Evolutionary conservation across 2,113 vertebrate genomes (phyloP), one percentile per base, ranked within the genome.

Genomic region (Larimichthys polyactis): DNA sequence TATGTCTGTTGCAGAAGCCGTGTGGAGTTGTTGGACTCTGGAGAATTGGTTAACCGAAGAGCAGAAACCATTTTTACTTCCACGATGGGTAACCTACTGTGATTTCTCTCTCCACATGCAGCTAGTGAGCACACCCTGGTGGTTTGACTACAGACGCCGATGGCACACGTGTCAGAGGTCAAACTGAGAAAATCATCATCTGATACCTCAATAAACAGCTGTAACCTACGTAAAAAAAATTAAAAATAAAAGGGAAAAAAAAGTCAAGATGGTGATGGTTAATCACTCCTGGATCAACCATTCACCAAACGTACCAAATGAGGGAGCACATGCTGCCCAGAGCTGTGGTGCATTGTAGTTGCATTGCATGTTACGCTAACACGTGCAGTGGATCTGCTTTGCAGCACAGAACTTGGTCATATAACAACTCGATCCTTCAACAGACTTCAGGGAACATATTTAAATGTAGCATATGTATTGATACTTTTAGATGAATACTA

Each of bases 311-410:
- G 36, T 2, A 10, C 20, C 15, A 6, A 6, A 10, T 5, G 46
- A 11, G 51, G 2, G 20, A 16, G 81, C 48, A 20, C 17, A 12
- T 7, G 36, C 65, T 60, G 94, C 89, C 92, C 83, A 91, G 92
- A 66, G 94, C 96, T 69, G 95, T 86, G 90, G 95, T 96, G 96
- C 95, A 96, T 96, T 97, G 97, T 97, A 96, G 96, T 96, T 97
- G 95, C 96, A 96, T 96, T 97, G 96, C 96, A 96, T 88, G 94
- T 97, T 67, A 78, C 1, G 75, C 72, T n/a, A 11, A 60, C 82
- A 52, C 44, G 92, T 96, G 96, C 96, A 96, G 96, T 96, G 96
- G 94, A 91, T 90, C 95, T 95, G 94, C 96, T 94, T 60, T 96
- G 96, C 96, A 96, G 93, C 94, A 96, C 92, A 87, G 96, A 95